Evolutionary conservation across 2,888 invertebrate genomes (phyloP).

Genomic region (Anthrax anthrax): DNA sequence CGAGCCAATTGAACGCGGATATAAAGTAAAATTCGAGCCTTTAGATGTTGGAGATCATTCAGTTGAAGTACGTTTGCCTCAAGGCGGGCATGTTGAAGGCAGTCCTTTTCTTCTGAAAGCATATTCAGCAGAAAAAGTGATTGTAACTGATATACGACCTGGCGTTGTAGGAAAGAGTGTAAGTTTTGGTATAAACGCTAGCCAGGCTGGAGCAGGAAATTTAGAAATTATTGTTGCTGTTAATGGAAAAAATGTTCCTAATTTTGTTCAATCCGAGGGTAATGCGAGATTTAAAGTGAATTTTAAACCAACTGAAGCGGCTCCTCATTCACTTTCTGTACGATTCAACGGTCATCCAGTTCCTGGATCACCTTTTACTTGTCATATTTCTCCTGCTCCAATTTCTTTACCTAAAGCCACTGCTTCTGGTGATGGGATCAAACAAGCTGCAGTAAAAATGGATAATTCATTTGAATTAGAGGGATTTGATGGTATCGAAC

Average conservation of each 20-base stretch:
- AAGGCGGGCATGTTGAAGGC: constrained; percentile 76
- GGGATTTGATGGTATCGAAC: constrained; percentile 44
- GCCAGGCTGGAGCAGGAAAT: constrained; percentile 83
- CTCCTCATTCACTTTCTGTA: constrained; percentile 81
- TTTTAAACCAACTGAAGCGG: constrained; percentile 91
- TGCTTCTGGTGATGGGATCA: constrained; percentile 30
- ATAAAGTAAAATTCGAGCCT: constrained; percentile 60
- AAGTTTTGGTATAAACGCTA: constrained; percentile 81
- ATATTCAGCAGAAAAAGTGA: constrained; percentile 89
- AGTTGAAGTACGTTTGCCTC: constrained; percentile 52
- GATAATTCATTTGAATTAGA: constrained; percentile 45
- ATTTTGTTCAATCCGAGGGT: constrained; percentile 94
- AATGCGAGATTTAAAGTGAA: constrained; percentile 89
- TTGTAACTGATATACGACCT: constrained; percentile 82
- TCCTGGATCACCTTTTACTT: constrained; percentile 88
- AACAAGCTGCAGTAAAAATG: constrained; percentile 32
- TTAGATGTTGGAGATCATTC: constrained; percentile 88
- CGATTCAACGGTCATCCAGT: constrained; percentile 63
- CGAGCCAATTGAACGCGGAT: constrained; percentile 31
- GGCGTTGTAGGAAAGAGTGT: constrained; percentile 86
- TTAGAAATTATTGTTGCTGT: constrained; percentile 96
- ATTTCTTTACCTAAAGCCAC: constrained; percentile 45
- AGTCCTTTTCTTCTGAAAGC: constrained; percentile 93
- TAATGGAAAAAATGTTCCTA: constrained; percentile 91
- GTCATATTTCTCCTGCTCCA: constrained; percentile 50